Base-by-base conservation (phyloP, 2,797 vertebrate genomes). In the Cossypha niveicapilla region DNA sequence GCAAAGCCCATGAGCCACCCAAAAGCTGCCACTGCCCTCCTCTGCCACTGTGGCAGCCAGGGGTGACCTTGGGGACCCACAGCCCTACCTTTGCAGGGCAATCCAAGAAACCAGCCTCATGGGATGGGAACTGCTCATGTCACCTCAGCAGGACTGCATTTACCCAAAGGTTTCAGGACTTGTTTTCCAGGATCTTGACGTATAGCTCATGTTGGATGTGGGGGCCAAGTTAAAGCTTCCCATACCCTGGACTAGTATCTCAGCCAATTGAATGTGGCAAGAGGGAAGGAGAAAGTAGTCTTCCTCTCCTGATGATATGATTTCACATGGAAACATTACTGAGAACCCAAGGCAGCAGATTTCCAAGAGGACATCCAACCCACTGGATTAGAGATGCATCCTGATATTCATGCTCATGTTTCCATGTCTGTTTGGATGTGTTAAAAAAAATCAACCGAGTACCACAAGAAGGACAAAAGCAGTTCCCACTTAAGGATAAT, bases 1-100 rank as follows among this genome's bases (percentile, higher is more conserved):
- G 10, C 0, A 0, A 11, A 65, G 45, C 28, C 48, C 53, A 19
- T 0, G 0, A 35, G 28, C 27, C 4, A 22, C 37, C 60, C 28
- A 19, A 8, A 22, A 74, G 25, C 28, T 44, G 47, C 25, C 9
- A 0, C 39, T 1, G 0, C 37, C 77, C n/a, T 80, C 25, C 47
- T 65, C 42, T 88, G 39, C 3, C 5, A 7, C 42, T 58, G 10
- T 41, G 24, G 32, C 30, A 50, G 16, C n/a, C 11, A 32, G 34
- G 3, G 16, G 3, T 70, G 18, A 18, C 21, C 18, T 37, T 50
- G 27, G 13, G 42, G 16, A 73, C 18, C 6, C 37, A 22, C 45
- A 37, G 22, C 18, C 23, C 35, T 34, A 1, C 19, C 18, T 81
- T 42, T 1, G 0, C 41, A 72, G 51, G 35, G 12, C 30, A 6